Percentiles rank a stretch among this genome's conserved stretches.
Conservation (phyloP, 2,113 vertebrate species). For the Xenopus laevis region DNA sequence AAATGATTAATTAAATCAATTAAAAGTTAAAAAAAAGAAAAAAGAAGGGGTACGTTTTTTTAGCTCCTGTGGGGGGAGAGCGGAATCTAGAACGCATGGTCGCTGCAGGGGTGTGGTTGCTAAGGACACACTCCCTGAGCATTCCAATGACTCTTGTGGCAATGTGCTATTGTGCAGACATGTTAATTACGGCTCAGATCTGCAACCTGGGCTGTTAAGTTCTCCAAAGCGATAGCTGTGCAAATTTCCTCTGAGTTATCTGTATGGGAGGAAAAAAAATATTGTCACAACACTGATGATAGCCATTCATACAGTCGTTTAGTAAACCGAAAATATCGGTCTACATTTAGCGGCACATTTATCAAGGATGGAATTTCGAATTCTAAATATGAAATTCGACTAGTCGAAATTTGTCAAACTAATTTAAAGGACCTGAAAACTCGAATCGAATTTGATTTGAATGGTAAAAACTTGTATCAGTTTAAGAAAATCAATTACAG, state of each 20-base stretch:
- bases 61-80: constrained; percentile 71
- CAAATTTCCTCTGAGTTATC: constrained; percentile 83
- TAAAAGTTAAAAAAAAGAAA: constrained; percentile 61
- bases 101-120: constrained; percentile 63
- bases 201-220: constrained; percentile 76
- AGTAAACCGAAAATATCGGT: no score
- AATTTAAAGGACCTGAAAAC: no score
- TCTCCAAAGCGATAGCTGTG: constrained; percentile 81
- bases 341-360: no score
- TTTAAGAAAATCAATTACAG: no score
- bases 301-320: no score
- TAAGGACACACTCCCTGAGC: constrained; percentile 64
- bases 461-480: no score
- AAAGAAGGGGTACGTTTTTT: constrained; percentile 60
- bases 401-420: no score
- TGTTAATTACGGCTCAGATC: constrained; percentile 79
- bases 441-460: no score
- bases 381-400: no score
- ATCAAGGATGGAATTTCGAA: no score
- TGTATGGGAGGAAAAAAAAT: constrained; percentile 60
- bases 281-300: no score
- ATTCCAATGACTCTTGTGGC: constrained; percentile 68
- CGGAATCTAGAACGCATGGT: constrained; percentile 74
- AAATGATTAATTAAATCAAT: constrained; percentile 76
- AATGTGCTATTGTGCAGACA: constrained; percentile 76